Evolutionary conservation across 2,113 vertebrate species (phyloP).

Genomic region (Sceloporus tristichus): DNA sequence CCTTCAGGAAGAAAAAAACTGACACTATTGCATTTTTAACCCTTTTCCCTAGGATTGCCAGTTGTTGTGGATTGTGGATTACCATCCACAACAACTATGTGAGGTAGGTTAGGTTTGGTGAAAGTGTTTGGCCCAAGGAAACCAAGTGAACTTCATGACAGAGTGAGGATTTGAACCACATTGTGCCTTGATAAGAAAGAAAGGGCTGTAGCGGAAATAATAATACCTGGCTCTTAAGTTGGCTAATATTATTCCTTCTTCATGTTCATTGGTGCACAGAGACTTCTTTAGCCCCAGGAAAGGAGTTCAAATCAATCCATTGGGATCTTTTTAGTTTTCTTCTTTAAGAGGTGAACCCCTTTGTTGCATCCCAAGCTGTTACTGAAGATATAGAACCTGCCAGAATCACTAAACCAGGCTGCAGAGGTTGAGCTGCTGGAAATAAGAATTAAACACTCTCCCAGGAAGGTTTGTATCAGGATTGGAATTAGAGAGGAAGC

Average conservation of each 20-base stretch:
- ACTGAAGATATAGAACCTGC: background rate
- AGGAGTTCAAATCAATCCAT: background rate
- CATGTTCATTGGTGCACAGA: too few species aligned
- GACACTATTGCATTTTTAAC: background rate
- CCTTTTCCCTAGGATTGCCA: too few species aligned
- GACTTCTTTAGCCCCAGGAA: background rate
- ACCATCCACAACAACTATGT: background rate
- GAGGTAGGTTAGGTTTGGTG: background rate
- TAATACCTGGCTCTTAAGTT: too few species aligned
- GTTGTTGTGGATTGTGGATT: too few species aligned
- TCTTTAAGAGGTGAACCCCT: background rate
- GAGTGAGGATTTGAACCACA: background rate
- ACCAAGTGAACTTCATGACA: background rate
- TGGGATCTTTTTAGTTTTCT: background rate
- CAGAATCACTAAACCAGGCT: slow-evolving; percentile 1
- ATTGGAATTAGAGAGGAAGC: background rate
- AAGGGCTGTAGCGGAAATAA: background rate
- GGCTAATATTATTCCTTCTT: too few species aligned
- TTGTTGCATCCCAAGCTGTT: background rate
- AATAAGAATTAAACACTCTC: background rate
- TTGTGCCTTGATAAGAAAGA: background rate
- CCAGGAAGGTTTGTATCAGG: background rate
- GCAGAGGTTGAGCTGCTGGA: background rate
- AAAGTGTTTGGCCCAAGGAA: background rate
- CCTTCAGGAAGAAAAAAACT: background rate